A percentile compares a stretch with the other conserved stretches of the same genome.
Conservation (phyloP, 2,113 vertebrate species). For the Toxotes chatareus region DNA sequence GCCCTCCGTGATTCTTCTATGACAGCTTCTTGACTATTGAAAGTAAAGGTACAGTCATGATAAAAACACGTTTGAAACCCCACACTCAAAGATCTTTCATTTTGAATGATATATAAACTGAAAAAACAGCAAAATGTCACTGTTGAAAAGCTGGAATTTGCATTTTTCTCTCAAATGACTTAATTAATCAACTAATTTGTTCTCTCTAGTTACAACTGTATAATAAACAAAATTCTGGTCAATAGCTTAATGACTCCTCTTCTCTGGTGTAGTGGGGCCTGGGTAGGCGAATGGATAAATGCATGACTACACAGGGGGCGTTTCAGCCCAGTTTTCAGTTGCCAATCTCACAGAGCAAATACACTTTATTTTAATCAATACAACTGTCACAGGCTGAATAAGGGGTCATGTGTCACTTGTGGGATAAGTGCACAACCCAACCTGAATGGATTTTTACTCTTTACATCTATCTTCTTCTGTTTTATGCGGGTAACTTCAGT, state of each 20-base stretch:
- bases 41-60: too few species aligned
- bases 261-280: neutral
- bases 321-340: constrained; percentile 8
- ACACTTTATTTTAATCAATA: constrained; percentile 30
- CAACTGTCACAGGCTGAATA: constrained; percentile 10
- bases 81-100: too few species aligned
- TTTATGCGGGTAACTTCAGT: neutral
- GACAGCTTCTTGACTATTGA: neutral
- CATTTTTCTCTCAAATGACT: neutral
- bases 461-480: neutral
- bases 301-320: neutral
- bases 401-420: constrained; percentile 1
- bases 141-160: neutral
- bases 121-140: neutral
- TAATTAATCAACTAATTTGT: neutral
- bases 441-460: neutral
- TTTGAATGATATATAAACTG: neutral
- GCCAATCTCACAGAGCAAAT: neutral
- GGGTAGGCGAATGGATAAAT: neutral
- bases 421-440: neutral
- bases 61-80: too few species aligned
- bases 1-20: neutral
- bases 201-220: neutral
- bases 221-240: neutral
- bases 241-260: neutral